These are phyloP conservation scores for Bombus sylvicola DNA, from an alignment of 1,140 invertebrate genomes.

Conservation along the genomic window DNA sequence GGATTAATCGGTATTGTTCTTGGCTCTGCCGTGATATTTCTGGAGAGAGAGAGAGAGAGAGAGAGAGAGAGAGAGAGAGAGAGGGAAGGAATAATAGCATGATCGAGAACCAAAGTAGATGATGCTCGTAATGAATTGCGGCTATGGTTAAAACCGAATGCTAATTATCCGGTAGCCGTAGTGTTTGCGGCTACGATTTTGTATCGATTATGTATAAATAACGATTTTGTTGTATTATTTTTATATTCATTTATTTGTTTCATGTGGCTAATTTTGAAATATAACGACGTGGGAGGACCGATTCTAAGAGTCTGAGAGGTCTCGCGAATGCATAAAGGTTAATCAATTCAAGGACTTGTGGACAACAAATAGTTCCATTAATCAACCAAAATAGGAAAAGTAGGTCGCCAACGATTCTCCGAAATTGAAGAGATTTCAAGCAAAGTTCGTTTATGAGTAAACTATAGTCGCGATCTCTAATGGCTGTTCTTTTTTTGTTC, in stretches of 20 bases:
- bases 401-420: neutral
- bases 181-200: neutral
- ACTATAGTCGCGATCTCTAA: neutral
- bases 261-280: neutral
- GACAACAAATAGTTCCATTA: neutral
- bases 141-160: neutral
- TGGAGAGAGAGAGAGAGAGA: too few species aligned
- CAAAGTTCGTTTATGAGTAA: neutral
- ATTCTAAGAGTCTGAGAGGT: neutral
- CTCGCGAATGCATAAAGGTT: neutral
- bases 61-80: accelerated
- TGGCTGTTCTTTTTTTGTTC: neutral
- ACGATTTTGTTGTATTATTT: neutral
- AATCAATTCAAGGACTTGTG: neutral
- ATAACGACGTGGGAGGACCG: neutral
- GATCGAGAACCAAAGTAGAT: constrained; percentile 6
- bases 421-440: neutral
- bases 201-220: too few species aligned
- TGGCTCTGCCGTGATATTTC: neutral
- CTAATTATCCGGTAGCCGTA: neutral
- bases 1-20: constrained; percentile 20
- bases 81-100: neutral
- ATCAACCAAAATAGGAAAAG: neutral
- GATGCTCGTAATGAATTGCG: neutral
- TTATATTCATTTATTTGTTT: neutral